Base-by-base conservation (phyloP, 2,888 invertebrate genomes). In the Pardosa pseudoannulata region DNA sequence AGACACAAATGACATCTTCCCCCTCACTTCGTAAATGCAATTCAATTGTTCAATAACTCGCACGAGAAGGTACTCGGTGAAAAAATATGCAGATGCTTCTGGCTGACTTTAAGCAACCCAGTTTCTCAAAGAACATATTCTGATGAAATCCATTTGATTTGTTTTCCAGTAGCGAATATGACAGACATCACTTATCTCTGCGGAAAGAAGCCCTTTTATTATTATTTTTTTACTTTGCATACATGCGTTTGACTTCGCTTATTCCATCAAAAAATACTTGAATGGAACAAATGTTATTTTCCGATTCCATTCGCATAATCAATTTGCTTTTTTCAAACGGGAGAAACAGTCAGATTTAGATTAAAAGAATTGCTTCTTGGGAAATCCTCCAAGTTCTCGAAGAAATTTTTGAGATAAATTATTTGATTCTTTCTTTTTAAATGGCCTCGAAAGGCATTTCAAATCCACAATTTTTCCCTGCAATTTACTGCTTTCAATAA, bases 111-210 rank as follows among this genome's bases (percentile, higher is more conserved):
- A 76, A 73, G 64, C 32, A 13, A 56, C 82, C 76, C 71, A 31
- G 76, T 67, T 72, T 71, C 56, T 46, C 1, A 78, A 78, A 83
- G 39, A 83, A 56, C 64, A 72, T 72, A 78, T 81, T 74, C 71
- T 78, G 83, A 83, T 83, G 83, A 83, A 68, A 83, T 83, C 72
- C 72, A 78, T 83, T 83, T 83, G 78, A 83, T 83, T 83, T 83
- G 83, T 83, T 83, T 73, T 29, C 78, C 78, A 83, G 72, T 73
- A 83, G 67, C 72, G 82, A 82, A 82, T 71, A 83, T 83, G 83
- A 83, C 78, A 78, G 83, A 83, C 83, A 83, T 76, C 78, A 76
- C 72, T 78, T 78, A 78, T 83, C 78, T 64, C 29, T 32, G 65
- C 16, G 19, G 65, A 67, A 32, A 56, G 56, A 23, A 67, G 32